Percentiles rank a stretch among this genome's conserved stretches.
Conservation (phyloP, 1,140 invertebrate genomes). For the Pinna nobilis region DNA sequence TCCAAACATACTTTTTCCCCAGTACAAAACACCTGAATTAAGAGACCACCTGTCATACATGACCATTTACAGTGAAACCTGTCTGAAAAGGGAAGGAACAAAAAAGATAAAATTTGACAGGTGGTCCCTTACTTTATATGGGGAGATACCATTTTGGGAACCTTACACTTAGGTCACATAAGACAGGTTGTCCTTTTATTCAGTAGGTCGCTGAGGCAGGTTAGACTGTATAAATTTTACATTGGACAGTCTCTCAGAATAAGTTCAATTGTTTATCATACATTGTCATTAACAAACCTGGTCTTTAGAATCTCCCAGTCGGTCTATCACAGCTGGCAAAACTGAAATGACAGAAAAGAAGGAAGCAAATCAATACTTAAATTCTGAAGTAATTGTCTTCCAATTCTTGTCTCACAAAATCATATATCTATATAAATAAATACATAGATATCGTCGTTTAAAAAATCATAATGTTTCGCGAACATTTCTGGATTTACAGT, state of each 20-base stretch:
- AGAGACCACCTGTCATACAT: too few species aligned
- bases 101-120: too few species aligned
- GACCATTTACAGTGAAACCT: too few species aligned
- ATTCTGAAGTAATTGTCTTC: neutral
- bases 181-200: neutral
- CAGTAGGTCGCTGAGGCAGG: neutral
- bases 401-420: slow-evolving; percentile 3
- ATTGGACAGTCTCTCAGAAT: neutral
- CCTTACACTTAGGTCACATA: too few species aligned
- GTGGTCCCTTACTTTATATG: too few species aligned
- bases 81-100: too few species aligned
- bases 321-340: slow-evolving; percentile 89
- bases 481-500: too few species aligned
- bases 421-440: neutral
- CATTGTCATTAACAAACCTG: slow-evolving; percentile 61
- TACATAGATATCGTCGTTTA: neutral
- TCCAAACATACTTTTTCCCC: too few species aligned
- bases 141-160: too few species aligned
- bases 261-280: neutral
- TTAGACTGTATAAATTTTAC: neutral
- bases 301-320: slow-evolving; percentile 79
- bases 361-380: neutral
- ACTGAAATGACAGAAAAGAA: slow-evolving; percentile 75
- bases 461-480: too few species aligned
- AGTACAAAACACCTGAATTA: too few species aligned